Evolutionary conservation across 2,113 vertebrate genomes (phyloP).

Genomic region (Grus americana): DNA sequence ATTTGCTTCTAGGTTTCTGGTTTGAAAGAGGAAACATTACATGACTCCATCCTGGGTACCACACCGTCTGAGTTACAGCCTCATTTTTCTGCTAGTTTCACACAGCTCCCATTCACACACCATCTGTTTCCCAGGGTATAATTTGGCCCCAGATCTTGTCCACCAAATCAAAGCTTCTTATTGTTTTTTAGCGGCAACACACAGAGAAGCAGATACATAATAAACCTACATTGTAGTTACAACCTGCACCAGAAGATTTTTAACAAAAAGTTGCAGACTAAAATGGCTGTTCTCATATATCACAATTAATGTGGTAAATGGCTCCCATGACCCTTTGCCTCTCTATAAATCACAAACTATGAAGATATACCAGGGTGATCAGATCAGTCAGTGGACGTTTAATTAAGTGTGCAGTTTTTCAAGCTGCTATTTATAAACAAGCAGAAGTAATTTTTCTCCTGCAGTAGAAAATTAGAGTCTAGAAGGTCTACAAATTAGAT

Average conservation of each 20-base stretch:
- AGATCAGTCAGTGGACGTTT: constrained; percentile 43
- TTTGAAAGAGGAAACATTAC: not conserved
- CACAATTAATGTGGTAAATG: constrained; percentile 40
- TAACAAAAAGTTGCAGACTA: constrained; percentile 50
- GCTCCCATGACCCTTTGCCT: constrained; percentile 50
- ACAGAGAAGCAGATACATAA: not conserved
- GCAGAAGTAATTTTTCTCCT: constrained; percentile 19
- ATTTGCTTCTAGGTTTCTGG: not conserved
- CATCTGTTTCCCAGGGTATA: not conserved
- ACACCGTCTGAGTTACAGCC: not conserved
- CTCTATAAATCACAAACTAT: constrained; percentile 68
- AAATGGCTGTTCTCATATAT: constrained; percentile 54
- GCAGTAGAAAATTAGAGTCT: constrained; percentile 25
- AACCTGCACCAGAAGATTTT: constrained; percentile 1
- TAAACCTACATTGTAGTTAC: not conserved
- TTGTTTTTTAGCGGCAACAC: not conserved
- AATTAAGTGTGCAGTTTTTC: constrained; percentile 58
- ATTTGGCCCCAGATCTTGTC: not conserved
- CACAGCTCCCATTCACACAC: not conserved
- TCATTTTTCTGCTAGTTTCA: not conserved
- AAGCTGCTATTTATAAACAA: constrained; percentile 62
- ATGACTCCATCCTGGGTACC: not conserved
- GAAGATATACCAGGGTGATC: constrained; percentile 34
- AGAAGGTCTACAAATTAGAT: constrained; percentile 36
- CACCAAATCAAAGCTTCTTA: not conserved